A percentile compares a stretch with the other conserved stretches of the same genome.
phyloP scores from a whole-genome alignment of 2,113 vertebrate genomes.

The Mola mola region DNA sequence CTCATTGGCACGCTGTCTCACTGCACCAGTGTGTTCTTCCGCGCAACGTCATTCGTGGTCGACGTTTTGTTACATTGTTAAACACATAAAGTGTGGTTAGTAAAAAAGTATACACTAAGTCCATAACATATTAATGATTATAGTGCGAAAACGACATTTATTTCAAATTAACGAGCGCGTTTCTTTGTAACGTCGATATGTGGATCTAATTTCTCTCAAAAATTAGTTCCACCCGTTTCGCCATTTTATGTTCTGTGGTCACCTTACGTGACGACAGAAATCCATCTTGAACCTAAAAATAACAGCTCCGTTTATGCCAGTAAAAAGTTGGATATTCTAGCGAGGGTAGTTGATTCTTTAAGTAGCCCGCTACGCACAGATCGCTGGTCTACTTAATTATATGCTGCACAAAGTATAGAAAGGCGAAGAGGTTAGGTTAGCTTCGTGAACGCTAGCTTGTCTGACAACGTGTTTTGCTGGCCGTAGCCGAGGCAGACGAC shows the following conservation, averaged over 20 bases:
- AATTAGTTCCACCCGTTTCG: constrained; percentile 77
- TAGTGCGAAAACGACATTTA: neutral
- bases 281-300: neutral
- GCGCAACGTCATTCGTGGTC: constrained; percentile 8
- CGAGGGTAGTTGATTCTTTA: neutral
- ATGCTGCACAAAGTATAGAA: no score
- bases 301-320: neutral
- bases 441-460: constrained; percentile 6
- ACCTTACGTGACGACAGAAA: constrained; percentile 57
- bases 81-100: neutral
- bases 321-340: no score
- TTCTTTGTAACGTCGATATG: neutral
- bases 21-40: constrained; percentile 66
- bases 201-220: constrained; percentile 74
- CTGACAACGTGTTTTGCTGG: constrained; percentile 48
- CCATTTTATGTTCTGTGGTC: constrained; percentile 76
- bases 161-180: neutral
- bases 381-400: no score
- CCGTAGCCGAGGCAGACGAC: constrained; percentile 14
- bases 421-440: constrained; percentile 7
- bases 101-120: neutral
- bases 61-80: neutral
- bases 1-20: constrained; percentile 21
- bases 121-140: neutral
- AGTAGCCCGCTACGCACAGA: no score